phyloP scores from a whole-genome alignment of 2,113 vertebrate genomes.

The Bostrychus sinensis region DNA sequence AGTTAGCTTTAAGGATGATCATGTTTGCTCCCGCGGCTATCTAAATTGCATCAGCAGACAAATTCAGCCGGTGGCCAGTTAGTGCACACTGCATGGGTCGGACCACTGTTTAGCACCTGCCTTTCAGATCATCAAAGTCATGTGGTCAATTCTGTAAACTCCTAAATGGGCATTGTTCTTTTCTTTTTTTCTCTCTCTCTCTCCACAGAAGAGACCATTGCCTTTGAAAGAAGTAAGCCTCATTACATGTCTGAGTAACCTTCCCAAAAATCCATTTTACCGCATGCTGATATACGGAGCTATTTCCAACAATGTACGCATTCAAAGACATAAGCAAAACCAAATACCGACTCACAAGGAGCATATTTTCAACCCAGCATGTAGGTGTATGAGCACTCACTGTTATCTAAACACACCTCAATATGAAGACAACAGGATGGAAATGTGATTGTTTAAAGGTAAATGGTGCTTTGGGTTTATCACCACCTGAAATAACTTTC shows the following conservation, averaged over 20 bases:
- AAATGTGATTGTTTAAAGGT: conserved; percentile 34
- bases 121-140: conserved; percentile 7
- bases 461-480: conserved; percentile 4
- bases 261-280: conserved; percentile 25
- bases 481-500: neutral
- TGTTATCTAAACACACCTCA: conserved; percentile 38
- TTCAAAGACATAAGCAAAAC: conserved; percentile 9
- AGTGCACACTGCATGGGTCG: conserved; percentile 5
- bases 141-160: neutral
- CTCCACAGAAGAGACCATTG: conserved; percentile 15
- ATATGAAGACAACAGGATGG: conserved; percentile 37
- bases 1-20: conserved; percentile 24
- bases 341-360: conserved; percentile 25
- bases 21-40: conserved; percentile 20
- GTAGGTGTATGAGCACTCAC: conserved; percentile 40
- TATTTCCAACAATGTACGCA: conserved; percentile 13
- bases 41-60: conserved; percentile 28
- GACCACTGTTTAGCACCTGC: neutral
- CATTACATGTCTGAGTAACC: conserved; percentile 15
- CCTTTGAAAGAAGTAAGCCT: conserved; percentile 15
- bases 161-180: neutral
- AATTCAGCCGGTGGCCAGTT: neutral
- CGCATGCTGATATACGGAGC: conserved; percentile 29
- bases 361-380: conserved; percentile 14
- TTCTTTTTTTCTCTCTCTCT: no score